phyloP scores from a whole-genome alignment of 2,888 invertebrate species.

The Acanthosepion esculentum region DNA sequence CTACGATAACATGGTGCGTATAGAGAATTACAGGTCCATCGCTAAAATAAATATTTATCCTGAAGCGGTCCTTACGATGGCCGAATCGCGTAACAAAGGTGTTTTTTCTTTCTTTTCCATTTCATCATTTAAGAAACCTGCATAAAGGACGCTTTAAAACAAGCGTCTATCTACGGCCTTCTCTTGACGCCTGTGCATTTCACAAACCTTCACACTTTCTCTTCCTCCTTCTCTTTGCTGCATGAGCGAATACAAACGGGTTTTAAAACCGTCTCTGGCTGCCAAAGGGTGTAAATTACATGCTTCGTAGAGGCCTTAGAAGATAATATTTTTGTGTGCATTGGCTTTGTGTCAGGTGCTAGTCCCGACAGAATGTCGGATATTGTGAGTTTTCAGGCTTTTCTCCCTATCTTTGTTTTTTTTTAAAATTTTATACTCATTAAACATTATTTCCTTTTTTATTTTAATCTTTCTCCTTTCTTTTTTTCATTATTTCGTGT shows the following conservation, averaged over 20 bases:
- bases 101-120: too few species aligned
- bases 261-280: neutral
- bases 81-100: too few species aligned
- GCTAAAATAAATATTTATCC: too few species aligned
- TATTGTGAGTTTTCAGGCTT: neutral
- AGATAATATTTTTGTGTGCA: neutral
- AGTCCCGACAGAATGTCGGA: neutral
- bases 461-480: neutral
- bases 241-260: neutral
- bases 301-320: constrained; percentile 10
- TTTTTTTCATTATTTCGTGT: neutral
- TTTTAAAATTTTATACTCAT: neutral
- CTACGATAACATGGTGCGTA: too few species aligned
- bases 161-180: neutral
- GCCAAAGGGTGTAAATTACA: neutral
- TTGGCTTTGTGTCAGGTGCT: neutral
- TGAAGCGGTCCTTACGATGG: too few species aligned
- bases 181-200: neutral
- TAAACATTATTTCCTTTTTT: neutral
- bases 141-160: neutral
- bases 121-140: too few species aligned
- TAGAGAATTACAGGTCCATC: too few species aligned
- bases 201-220: neutral
- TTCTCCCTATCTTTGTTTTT: neutral
- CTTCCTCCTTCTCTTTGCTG: neutral